Base-by-base conservation (phyloP, 2,888 invertebrate genomes). In the Dynastes maya region DNA sequence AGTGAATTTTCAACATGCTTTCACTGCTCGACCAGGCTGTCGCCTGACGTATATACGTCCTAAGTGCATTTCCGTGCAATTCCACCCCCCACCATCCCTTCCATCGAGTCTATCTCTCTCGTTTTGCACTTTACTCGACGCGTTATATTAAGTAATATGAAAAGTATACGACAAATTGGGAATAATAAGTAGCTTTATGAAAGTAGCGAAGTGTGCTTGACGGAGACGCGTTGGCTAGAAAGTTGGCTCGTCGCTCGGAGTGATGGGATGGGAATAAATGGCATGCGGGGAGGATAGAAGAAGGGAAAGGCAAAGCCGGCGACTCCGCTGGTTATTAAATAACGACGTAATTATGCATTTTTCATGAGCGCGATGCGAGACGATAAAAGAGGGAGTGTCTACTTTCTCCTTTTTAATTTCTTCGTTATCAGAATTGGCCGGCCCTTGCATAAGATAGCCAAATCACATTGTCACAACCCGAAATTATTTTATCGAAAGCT, bases 91-190 rank as follows among this genome's bases (percentile, higher is more conserved):
- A 45, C 8, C 45, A 8, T 45, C 45, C 45, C 45, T 11, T 45
- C 11, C 45, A 11, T 58, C 55, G 13, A 5, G 55, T 27, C 55
- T 11, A 45, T 8, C 45, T 45, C 45, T 11, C 11, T 45, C 45
- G 45, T 45, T 45, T 45, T 8, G 5, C 45, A 8, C 45, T 45
- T 45, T 8, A 22, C 40, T 8, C 45, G 8, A 8, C 37, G n/a
- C 74, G 79, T 80, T 68, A 77, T 79, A 80, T 80, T 80, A 45
- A 45, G 45, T 45, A 80, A 80, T 80, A 79, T 77, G 80, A 80
- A 80, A 79, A 75, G 79, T 74, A 63, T 58, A 77, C 76, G 80
- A 80, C 80, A 80, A 80, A 80, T 80, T 78, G 80, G 51, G 80
- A 78, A 80, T 80, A 80, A 75, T 80, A 80, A 80, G 76, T 78